A percentile compares a stretch with the other conserved stretches of the same genome.
phyloP scores from a whole-genome alignment of 2,797 vertebrate genomes.

The Scyliorhinus canicula region DNA sequence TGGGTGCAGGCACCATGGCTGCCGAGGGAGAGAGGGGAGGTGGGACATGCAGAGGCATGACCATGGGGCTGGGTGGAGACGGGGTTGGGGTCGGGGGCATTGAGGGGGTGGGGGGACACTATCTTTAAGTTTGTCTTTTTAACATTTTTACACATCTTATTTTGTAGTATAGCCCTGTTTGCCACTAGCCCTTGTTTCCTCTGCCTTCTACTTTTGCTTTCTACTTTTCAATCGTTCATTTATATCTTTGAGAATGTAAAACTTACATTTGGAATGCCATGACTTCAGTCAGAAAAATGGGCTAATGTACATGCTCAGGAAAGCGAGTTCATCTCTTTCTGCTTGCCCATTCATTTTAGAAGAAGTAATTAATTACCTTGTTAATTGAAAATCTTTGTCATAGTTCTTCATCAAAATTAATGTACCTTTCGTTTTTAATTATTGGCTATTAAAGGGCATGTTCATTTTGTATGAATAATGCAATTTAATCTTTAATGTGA shows the following conservation, averaged over 20 bases:
- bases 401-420: slow-evolving; percentile 30
- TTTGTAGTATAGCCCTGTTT: no score
- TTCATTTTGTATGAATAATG: slow-evolving; percentile 22
- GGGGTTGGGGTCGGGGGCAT: no score
- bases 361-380: slow-evolving; percentile 14
- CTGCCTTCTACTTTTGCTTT: no score
- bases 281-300: not conserved
- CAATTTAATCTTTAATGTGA: slow-evolving; percentile 15
- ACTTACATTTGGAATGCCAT: not conserved
- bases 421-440: slow-evolving; percentile 33
- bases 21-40: no score
- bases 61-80: no score
- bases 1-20: no score
- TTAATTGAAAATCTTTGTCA: slow-evolving; percentile 24
- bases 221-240: not conserved
- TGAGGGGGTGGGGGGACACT: no score
- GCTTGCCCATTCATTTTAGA: slow-evolving; percentile 19
- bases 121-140: no score
- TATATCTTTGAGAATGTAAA: slow-evolving; percentile 2
- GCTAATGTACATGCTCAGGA: not conserved
- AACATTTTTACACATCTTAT: no score
- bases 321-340: slow-evolving; percentile 22
- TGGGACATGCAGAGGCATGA: no score
- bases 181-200: no score
- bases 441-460: slow-evolving; percentile 34